Evolutionary conservation across 1,140 invertebrate genomes (phyloP).

Genomic region (Saccostrea echinata): DNA sequence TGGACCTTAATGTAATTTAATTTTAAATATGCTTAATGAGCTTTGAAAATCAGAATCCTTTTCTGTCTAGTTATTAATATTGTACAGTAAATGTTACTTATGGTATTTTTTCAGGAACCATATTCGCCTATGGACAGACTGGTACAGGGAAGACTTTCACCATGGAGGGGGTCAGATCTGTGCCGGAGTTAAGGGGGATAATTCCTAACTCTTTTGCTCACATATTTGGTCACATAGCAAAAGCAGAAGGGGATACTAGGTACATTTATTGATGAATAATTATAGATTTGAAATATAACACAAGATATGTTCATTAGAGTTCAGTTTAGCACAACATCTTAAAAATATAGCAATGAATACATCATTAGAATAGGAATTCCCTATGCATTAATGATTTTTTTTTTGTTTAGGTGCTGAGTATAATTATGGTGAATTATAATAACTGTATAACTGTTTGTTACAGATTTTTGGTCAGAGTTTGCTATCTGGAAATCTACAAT

Average conservation of each 20-base stretch:
- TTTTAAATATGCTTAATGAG: no score
- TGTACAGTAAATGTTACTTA: no score
- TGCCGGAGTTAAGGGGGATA: conserved; percentile 80
- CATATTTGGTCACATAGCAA: conserved; percentile 84
- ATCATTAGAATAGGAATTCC: no score
- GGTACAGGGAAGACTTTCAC: conserved; percentile 99
- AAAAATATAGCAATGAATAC: no score
- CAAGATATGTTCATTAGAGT: no score
- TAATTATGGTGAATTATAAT: neutral
- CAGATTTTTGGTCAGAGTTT: conserved; percentile 90
- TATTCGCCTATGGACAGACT: conserved; percentile 99
- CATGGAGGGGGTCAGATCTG: conserved; percentile 93
- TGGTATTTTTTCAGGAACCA: conserved; percentile 86
- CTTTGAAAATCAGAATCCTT: no score
- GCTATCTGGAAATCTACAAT: conserved; percentile 98
- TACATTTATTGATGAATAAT: conserved; percentile 79
- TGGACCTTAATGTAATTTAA: no score
- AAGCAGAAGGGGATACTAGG: conserved; percentile 88
- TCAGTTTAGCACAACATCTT: no score
- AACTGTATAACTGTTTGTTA: conserved; percentile 3
- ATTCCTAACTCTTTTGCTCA: conserved; percentile 83
- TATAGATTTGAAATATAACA: neutral
- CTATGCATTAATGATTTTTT: neutral
- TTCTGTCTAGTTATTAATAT: no score
- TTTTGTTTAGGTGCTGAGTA: neutral